A percentile compares a stretch with the other conserved stretches of the same genome.
Evolutionary conservation across 2,888 invertebrate species (phyloP).

Genomic region (Drepanosiphum platanoidis): DNA sequence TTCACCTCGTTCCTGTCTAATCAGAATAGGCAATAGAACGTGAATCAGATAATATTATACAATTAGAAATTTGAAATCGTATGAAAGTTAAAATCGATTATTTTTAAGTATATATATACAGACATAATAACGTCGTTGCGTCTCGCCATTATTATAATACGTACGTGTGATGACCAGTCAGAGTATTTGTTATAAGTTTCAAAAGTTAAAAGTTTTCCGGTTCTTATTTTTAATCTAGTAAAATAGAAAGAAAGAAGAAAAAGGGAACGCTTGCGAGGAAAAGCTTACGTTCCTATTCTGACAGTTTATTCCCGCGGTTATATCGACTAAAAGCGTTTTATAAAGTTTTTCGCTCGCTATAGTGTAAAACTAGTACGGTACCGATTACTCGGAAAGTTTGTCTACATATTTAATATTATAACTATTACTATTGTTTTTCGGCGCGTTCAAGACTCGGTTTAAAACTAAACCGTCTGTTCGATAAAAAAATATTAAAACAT

Average conservation of each 20-base stretch:
- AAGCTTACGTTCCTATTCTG: background rate
- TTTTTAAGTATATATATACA: too few relatives aligned
- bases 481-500: background rate
- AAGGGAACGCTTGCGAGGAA: background rate
- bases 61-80: too few relatives aligned
- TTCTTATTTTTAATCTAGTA: background rate
- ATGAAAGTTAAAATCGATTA: too few relatives aligned
- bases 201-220: background rate
- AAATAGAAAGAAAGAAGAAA: background rate
- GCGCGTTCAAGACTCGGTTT: background rate
- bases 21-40: too few relatives aligned
- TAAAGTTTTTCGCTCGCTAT: background rate
- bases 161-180: too few relatives aligned
- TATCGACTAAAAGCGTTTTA: conserved; percentile 20
- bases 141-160: too few relatives aligned
- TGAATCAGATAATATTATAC: too few relatives aligned
- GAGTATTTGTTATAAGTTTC: too few relatives aligned
- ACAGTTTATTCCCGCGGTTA: background rate
- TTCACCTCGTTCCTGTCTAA: too few relatives aligned
- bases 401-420: too few relatives aligned
- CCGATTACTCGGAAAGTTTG: conserved; percentile 12
- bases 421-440: too few relatives aligned
- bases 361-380: background rate
- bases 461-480: background rate
- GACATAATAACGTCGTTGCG: too few relatives aligned